Percentiles rank a stretch among this genome's conserved stretches.
Evolutionary conservation across 92 coral and sea anemone species (phyloP).

Genomic region (Paragorgia papillata): DNA sequence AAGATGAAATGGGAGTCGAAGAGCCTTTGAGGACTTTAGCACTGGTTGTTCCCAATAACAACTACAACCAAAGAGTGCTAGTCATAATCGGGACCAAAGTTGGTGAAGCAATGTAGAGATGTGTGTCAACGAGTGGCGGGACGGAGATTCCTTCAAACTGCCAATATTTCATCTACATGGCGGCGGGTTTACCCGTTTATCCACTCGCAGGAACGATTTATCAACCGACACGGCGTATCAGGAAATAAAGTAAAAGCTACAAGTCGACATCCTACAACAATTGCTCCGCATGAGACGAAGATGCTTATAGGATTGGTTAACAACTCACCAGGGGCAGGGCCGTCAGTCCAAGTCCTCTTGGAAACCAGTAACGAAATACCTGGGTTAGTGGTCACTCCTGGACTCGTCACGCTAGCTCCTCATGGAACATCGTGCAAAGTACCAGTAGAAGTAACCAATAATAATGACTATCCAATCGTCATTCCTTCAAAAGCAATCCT

Average conservation of each 20-base stretch:
- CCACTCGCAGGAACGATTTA: conserved; percentile 14
- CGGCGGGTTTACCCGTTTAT: conserved; percentile 40
- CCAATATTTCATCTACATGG: conserved; percentile 44
- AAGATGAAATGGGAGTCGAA: conserved; percentile 26
- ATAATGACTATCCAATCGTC: not conserved
- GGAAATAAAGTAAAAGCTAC: not conserved
- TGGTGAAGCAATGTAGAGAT: conserved; percentile 46
- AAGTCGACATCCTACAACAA: conserved; percentile 13
- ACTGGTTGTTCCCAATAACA: conserved; percentile 53
- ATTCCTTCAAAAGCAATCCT: not conserved
- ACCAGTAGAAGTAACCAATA: conserved; percentile 8
- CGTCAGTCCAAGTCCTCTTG: not conserved
- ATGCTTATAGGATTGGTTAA: conserved; percentile 35
- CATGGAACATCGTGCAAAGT: not conserved
- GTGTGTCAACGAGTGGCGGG: conserved; percentile 32
- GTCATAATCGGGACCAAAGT: conserved; percentile 52
- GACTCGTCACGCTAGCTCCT: not conserved
- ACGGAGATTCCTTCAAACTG: conserved; percentile 16
- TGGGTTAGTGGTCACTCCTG: conserved; percentile 4
- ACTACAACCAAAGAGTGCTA: conserved; percentile 40
- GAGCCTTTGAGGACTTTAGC: conserved; percentile 18
- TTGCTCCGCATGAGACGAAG: conserved; percentile 48
- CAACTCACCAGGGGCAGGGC: conserved; percentile 21
- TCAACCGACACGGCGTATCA: not conserved
- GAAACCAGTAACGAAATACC: not conserved